These are phyloP conservation scores for Parnassius orleans DNA, from an alignment of 2,888 invertebrate genomes.

Conservation along the genomic window DNA sequence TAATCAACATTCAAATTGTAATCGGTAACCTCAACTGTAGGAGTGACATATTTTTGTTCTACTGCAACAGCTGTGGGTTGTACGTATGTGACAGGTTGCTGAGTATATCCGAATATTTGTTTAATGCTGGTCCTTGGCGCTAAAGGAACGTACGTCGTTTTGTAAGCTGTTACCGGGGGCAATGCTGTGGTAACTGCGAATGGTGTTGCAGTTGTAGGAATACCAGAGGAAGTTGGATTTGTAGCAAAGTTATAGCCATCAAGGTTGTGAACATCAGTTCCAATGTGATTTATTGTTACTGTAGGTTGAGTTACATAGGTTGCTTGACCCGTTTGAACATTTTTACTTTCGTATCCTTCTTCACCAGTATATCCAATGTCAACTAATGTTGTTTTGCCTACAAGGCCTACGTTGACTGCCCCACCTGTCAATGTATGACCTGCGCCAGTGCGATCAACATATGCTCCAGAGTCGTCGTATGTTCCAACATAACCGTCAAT, in stretches of 20 bases:
- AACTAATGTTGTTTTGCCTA: slow-evolving; percentile 71
- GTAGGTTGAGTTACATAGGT: slow-evolving; percentile 58
- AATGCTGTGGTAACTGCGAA: slow-evolving; percentile 62
- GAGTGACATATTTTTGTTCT: slow-evolving; percentile 35
- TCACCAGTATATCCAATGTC: slow-evolving; percentile 55
- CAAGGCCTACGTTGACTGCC: slow-evolving; percentile 71
- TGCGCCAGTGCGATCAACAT: slow-evolving; percentile 48
- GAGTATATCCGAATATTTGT: slow-evolving; percentile 68
- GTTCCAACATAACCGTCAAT: slow-evolving; percentile 34
- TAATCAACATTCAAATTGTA: slow-evolving; percentile 56
- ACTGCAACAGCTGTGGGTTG: background rate
- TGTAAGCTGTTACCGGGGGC: slow-evolving; percentile 55
- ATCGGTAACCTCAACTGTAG: slow-evolving; percentile 50
- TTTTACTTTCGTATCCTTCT: slow-evolving; percentile 41
- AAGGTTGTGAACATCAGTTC: slow-evolving; percentile 58
- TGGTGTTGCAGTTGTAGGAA: slow-evolving; percentile 69
- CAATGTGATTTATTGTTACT: slow-evolving; percentile 64
- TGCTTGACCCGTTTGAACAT: slow-evolving; percentile 45
- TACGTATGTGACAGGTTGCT: slow-evolving; percentile 62
- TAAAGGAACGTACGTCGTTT: slow-evolving; percentile 63
- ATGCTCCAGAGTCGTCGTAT: slow-evolving; percentile 50
- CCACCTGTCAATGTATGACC: slow-evolving; percentile 71
- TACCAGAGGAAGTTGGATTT: slow-evolving; percentile 66
- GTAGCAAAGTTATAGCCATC: slow-evolving; percentile 64
- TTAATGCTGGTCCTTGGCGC: slow-evolving; percentile 64